Evolutionary conservation across 2,888 invertebrate genomes (phyloP).

Genomic region (Hetaerina titia): DNA sequence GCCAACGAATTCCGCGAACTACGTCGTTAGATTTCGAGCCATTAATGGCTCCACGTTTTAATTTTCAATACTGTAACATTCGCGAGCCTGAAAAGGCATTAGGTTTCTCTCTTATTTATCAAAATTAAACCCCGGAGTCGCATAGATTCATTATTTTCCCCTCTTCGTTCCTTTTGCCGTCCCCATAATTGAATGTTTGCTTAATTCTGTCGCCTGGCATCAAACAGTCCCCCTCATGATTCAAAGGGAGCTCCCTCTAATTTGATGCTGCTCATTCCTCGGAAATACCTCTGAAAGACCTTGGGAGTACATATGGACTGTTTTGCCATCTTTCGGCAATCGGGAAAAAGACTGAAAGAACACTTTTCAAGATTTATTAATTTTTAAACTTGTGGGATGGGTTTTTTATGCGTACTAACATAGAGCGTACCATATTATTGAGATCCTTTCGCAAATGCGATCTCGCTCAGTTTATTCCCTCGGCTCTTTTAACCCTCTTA

Average conservation of each 20-base stretch:
- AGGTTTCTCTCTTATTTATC: not conserved
- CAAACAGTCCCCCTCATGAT: not conserved
- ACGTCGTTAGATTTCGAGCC: not conserved
- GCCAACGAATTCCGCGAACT: not conserved
- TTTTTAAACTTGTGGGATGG: not conserved
- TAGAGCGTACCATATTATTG: too few relatives aligned
- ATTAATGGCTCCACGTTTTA: not conserved
- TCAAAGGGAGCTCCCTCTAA: not conserved
- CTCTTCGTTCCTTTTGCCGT: not conserved
- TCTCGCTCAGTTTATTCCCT: not conserved
- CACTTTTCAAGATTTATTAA: not conserved
- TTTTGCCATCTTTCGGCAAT: not conserved
- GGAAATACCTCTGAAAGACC: not conserved
- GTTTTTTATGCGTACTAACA: too few relatives aligned
- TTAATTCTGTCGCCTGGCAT: not conserved
- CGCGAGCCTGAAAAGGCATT: not conserved
- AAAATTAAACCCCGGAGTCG: not conserved
- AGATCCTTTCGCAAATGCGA: too few relatives aligned
- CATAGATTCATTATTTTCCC: not conserved
- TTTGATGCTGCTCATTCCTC: not conserved
- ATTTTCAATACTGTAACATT: not conserved
- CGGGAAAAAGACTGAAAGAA: too few relatives aligned
- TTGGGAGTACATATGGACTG: not conserved
- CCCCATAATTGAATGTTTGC: not conserved
- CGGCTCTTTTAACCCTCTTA: not conserved